Base-by-base conservation (phyloP, 2,888 invertebrate species). In the Drosophila acutilabella region DNA sequence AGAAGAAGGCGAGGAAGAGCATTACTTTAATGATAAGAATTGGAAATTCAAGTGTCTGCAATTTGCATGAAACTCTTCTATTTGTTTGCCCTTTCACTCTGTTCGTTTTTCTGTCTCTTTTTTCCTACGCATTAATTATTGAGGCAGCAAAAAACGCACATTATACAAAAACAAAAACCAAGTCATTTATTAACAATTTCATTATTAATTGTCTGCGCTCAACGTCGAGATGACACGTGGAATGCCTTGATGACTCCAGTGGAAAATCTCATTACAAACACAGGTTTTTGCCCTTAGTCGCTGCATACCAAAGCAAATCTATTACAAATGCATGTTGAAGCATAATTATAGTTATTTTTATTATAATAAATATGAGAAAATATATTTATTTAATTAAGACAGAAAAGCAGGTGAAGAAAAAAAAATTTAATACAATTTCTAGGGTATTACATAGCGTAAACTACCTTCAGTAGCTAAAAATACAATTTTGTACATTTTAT, bases 151-250 rank as follows among this genome's bases (percentile, higher is more conserved):
- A 42, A 52, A 23, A 50, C 38, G 20, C 11, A 5, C 2, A 48
- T 13, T 18, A 7, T 33, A 54, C 51, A 74, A 64, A 60, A 36
- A 47, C 53, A 54, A 74, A 64, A 64, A 30, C 8, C 7, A 1
- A 51, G 45, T 75, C 64, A 71, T 79, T 76, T 66, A 65, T 64
- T 67, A 76, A 77, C 56, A 50, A 72, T 76, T 76, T 69, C 60
- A 72, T 76, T 76, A 76, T 75, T 59, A 70, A 75, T 74, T 66
- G 48, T 16, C 47, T 48, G 33, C 45, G 52, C 45, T 52, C 42
- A 48, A 54, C 40, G 50, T 59, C 59, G 59, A 26, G 58, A 69
- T 74, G 78, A 74, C 65, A 53, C 42, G 78, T 45, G 74, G 78
- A 78, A 78, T 76, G 66, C 58, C 36, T 16, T 1, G 20, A 44